phyloP scores from a whole-genome alignment of 1,140 invertebrate species.

The Monomorium pharaonis region DNA sequence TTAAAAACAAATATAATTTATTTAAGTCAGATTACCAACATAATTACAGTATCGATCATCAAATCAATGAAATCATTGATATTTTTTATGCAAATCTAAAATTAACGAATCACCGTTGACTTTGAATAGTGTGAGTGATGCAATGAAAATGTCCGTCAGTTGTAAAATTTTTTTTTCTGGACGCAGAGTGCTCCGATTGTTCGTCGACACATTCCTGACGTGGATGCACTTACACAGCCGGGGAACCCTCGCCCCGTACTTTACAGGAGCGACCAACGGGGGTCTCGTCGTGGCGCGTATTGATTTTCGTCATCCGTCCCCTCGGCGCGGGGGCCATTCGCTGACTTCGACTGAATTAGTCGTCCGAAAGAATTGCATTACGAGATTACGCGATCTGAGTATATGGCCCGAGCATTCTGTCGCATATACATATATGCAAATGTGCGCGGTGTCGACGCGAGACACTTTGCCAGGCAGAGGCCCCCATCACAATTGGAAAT shows the following conservation, averaged over 20 bases:
- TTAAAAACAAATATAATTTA: too few relatives aligned
- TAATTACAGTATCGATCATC: too few relatives aligned
- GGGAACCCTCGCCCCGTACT: constrained; percentile 47
- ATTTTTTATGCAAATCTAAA: neutral
- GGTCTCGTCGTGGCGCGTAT: constrained; percentile 59
- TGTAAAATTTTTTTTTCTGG: neutral
- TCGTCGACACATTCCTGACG: constrained; percentile 8
- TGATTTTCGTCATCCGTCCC: constrained; percentile 66
- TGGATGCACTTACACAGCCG: constrained; percentile 38
- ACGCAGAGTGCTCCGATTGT: neutral
- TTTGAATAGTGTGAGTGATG: neutral
- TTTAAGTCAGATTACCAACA: too few relatives aligned
- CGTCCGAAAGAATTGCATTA: constrained; percentile 72
- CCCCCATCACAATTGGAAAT: neutral
- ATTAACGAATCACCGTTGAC: neutral
- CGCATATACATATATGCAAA: neutral
- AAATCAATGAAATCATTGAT: neutral
- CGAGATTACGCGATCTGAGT: constrained; percentile 66
- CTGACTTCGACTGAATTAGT: constrained; percentile 70
- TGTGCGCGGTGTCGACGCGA: neutral
- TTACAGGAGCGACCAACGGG: constrained; percentile 50
- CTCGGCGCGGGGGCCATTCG: constrained; percentile 62
- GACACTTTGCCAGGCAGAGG: neutral
- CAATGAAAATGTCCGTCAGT: neutral
- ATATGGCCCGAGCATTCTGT: neutral